Evolutionary conservation across 92 coral and sea anemone species (phyloP).

Genomic region (Palythoa grandiflora): DNA sequence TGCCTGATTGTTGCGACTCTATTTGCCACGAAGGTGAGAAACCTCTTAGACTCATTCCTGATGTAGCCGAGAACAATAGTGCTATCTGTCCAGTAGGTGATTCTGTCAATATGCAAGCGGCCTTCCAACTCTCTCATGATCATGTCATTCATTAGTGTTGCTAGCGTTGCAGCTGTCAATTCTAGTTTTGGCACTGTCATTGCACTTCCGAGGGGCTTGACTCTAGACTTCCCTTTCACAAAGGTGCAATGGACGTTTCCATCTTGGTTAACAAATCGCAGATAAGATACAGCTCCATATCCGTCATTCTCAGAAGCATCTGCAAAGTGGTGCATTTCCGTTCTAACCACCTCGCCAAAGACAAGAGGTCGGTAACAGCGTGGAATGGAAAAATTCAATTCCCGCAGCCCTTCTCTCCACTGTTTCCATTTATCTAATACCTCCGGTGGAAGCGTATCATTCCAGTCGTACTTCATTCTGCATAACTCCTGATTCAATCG

Average conservation of each 20-base stretch:
- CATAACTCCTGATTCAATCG: constrained; percentile 65
- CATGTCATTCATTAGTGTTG: constrained; percentile 52
- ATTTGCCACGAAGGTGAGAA: constrained; percentile 45
- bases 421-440: constrained; percentile 50
- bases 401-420: constrained; percentile 61
- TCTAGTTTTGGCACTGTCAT: constrained; percentile 58
- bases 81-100: constrained; percentile 48
- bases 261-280: constrained; percentile 48
- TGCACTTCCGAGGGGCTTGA: constrained; percentile 58
- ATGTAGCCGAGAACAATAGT: constrained; percentile 47
- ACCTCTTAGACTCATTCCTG: constrained; percentile 40
- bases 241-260: constrained; percentile 51
- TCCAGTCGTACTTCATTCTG: constrained; percentile 60
- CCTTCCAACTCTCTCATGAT: constrained; percentile 51
- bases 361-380: constrained; percentile 47
- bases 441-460: constrained; percentile 49
- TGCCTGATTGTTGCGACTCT: constrained; percentile 38
- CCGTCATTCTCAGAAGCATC: constrained; percentile 60
- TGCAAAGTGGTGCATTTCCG: constrained; percentile 64
- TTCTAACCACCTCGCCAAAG: constrained; percentile 55
- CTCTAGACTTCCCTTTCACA: constrained; percentile 56
- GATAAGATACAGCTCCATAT: constrained; percentile 55
- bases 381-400: constrained; percentile 49
- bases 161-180: constrained; percentile 45
- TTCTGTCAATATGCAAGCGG: not conserved